Evolutionary conservation across 2,113 vertebrate species (phyloP), one percentile per base, ranked within the genome.

Genomic region (Rhodinocichla rosea): DNA sequence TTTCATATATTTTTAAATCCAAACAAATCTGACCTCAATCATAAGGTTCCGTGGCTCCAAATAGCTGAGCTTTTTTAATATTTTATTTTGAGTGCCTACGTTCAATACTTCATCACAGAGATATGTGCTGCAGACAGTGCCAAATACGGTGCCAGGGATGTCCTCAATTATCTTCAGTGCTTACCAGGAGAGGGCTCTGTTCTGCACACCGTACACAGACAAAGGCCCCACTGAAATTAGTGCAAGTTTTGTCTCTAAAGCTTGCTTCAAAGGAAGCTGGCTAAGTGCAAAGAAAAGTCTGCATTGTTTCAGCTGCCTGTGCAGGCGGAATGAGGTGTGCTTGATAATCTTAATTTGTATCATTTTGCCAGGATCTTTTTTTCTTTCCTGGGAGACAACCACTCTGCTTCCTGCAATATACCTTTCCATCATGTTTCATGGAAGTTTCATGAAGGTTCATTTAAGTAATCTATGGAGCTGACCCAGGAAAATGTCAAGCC

Each of bases 21-120:
- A 94, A 89, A 68, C 56, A 95, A 82, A 95, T 83, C 81, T 96
- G 73, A 96, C 39, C 71, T 97, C 96, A 86, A 92, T 94, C 94
- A 91, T 77, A 83, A 94, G 71, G 91, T 80, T 94, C 77, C 26
- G 3, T 77, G 87, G 21, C 82, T 95, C 86, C 80, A 82, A 87
- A 89, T 92, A 92, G 96, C 69, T 39, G 50, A 83, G 92, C 90
- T 94, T 91, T 95, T 95, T 64, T 91, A 95, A 91, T 94, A 89
- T 89, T 91, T 93, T 92, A 95, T 96, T 94, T 94, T 96, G 78
- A 95, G 86, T 81, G 89, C 50, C 87, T 80, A 30, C 1, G 1
- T 71, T 76, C 76, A 56, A 52, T 91, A 87, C 62, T 94, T 96
- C 84, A 95, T 82, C 86, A 23, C 73, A 82, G 33, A 96, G 94